Base-by-base conservation (phyloP, 2,797 vertebrate genomes). In the Cirrhinus molitorella region DNA sequence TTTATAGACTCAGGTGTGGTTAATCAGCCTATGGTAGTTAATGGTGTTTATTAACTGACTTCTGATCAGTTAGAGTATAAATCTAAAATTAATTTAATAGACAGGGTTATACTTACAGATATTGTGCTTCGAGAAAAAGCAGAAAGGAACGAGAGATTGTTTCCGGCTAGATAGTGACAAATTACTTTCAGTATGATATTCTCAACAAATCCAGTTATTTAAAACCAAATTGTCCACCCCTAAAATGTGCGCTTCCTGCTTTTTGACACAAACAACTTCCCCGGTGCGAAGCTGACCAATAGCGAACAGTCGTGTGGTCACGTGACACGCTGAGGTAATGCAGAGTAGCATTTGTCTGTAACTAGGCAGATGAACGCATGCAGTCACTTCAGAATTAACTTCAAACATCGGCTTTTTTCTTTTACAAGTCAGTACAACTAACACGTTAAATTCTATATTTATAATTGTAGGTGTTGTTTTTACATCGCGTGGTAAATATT, bases 231-330 rank as follows among this genome's bases (percentile, higher is more conserved):
- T 81, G 63, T 59, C 3, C 79, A 73, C 83, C 0, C 23, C 5
- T 9, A 4, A 17, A 59, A 19, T 75, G 3, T 23, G 8, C 34
- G 71, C 91, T 95, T 95, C 94, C 95, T 85, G 84, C 3, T 90
- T 90, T 65, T 40, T 17, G 84, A 91, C 77, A 90, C 91, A 73
- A 95, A 94, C 94, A 94, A 93, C 88, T 65, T 21, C 80, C 82
- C 80, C 87, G 70, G 82, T n/a, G 71, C 1, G 67, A 47, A 9
- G 14, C 0, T 47, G 78, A 68, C 95, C 93, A 95, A 95, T 93
- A 1, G 59, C 3, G 31, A 77, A 21, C 5, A 25, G n/a, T 0
- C 5, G 70, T 53, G 14, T 0, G 31, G 31, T 37, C 94, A 95
- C 72, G 91, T 95, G 94, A 89, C 23, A 0, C 1, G 1, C 4